These are phyloP conservation scores for Donacobius atricapilla DNA, from an alignment of 2,113 vertebrate genomes.

Conservation along the genomic window DNA sequence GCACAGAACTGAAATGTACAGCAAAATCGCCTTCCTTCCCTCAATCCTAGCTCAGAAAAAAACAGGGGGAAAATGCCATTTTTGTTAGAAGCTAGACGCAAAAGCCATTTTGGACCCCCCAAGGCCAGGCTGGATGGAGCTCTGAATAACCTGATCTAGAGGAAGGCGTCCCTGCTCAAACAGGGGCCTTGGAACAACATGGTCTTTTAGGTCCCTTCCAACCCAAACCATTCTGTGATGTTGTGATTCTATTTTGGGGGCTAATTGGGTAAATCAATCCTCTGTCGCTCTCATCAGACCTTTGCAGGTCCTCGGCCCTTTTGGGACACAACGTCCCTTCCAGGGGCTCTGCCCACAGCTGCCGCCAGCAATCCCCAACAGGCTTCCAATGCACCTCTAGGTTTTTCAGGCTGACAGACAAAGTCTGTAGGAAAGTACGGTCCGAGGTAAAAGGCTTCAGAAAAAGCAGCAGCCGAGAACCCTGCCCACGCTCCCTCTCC, in stretches of 20 bases:
- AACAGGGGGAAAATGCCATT: accelerated
- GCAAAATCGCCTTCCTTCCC: neutral
- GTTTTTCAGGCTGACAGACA: neutral
- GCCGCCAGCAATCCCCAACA: accelerated
- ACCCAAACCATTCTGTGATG: neutral
- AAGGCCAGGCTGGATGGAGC: neutral
- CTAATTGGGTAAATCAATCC: neutral
- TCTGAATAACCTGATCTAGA: neutral
- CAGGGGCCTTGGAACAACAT: accelerated
- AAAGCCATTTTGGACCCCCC: neutral
- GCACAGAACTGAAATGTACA: accelerated
- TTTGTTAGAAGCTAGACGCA: accelerated
- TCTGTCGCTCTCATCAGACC: accelerated
- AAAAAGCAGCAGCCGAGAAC: neutral
- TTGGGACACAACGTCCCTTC: neutral
- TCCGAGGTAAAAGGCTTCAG: neutral
- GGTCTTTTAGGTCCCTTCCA: neutral
- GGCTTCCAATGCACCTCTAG: neutral
- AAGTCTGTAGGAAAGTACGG: neutral
- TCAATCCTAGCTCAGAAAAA: neutral
- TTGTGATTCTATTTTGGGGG: neutral
- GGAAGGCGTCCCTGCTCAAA: neutral
- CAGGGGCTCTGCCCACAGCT: neutral
- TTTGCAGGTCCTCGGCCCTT: accelerated
- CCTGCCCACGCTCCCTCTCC: neutral